Conservation (phyloP, 2,797 vertebrate genomes). For the Fratercula arctica region DNA sequence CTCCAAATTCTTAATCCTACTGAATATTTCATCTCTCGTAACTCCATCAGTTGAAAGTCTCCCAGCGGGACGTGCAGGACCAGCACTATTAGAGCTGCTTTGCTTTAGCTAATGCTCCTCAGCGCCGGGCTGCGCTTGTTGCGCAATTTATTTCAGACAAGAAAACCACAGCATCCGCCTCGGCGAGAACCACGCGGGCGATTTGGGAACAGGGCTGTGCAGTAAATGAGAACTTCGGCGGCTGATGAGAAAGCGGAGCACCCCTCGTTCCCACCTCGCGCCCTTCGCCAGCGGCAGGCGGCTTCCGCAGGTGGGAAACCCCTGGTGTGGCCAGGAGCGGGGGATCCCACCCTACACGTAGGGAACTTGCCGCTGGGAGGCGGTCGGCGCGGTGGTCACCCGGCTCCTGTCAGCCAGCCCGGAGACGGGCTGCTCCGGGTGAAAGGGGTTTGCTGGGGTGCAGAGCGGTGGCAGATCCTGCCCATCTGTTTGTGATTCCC, state of each 20-base stretch:
- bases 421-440: rapidly evolving
- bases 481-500: background rate
- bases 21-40: conserved; percentile 53
- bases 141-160: background rate
- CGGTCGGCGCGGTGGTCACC: background rate
- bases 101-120: background rate
- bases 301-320: background rate
- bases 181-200: background rate
- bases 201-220: background rate
- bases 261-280: background rate
- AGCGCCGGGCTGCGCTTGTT: background rate
- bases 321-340: rapidly evolving
- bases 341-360: rapidly evolving
- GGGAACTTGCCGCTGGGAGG: background rate
- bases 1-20: conserved; percentile 59
- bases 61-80: background rate
- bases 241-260: background rate
- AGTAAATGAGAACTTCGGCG: rapidly evolving
- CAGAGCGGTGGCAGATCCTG: rapidly evolving
- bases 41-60: background rate
- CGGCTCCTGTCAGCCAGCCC: background rate
- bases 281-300: background rate
- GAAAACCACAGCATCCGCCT: background rate
- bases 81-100: background rate
- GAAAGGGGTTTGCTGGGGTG: background rate